Evolutionary conservation across 2,113 vertebrate genomes (phyloP).

Genomic region (Pterocles orientalis): DNA sequence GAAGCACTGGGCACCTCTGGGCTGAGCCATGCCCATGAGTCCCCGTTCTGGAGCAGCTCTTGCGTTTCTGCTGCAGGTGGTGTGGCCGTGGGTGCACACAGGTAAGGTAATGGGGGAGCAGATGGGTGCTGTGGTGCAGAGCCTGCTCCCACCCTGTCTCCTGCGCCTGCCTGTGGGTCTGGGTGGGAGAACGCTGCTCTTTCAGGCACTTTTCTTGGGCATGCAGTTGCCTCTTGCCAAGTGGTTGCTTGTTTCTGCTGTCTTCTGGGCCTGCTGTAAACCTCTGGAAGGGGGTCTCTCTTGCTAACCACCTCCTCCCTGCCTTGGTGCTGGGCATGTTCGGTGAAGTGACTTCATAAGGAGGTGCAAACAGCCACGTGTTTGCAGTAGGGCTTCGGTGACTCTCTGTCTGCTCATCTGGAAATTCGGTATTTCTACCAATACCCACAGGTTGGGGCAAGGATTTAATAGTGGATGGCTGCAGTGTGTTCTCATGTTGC

Average conservation of each 20-base stretch:
- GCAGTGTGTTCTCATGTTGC: neutral
- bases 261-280: neutral
- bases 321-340: neutral
- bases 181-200: neutral
- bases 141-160: fast-evolving
- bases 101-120: neutral
- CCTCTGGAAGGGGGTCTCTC: no score
- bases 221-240: neutral
- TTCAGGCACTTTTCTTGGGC: neutral
- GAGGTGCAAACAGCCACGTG: neutral
- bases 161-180: no score
- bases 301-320: no score
- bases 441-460: neutral
- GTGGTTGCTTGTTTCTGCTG: neutral
- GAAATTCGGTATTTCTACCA: neutral
- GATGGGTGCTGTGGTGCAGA: fast-evolving
- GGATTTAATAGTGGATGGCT: neutral
- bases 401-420: neutral
- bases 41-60: neutral
- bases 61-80: neutral
- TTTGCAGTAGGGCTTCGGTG: neutral
- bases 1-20: fast-evolving
- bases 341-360: neutral
- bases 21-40: fast-evolving
- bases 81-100: neutral